phyloP scores from a whole-genome alignment of 2,113 vertebrate genomes.

The Malurus cyaneus region DNA sequence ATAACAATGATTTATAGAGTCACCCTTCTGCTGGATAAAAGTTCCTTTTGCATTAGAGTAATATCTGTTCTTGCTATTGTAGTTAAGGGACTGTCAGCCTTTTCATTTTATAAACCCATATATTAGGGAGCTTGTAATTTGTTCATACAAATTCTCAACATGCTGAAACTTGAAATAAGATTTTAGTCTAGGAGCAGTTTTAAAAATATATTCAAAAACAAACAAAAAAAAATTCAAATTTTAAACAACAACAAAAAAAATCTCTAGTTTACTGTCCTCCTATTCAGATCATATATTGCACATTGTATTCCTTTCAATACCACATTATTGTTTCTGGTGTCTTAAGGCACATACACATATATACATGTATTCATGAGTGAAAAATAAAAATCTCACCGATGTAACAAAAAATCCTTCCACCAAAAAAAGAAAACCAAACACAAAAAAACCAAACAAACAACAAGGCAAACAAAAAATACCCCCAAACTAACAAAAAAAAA shows the following conservation, averaged over 20 bases:
- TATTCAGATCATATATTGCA: background rate
- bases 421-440: background rate
- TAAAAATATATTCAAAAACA: background rate
- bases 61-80: slow-evolving; percentile 22
- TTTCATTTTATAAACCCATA: slow-evolving; percentile 43
- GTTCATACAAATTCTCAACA: slow-evolving; percentile 32
- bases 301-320: background rate
- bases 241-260: background rate
- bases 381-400: background rate
- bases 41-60: slow-evolving; percentile 31
- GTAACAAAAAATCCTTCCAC: background rate
- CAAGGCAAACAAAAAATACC: background rate
- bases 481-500: background rate
- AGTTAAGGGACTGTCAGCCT: slow-evolving; percentile 36
- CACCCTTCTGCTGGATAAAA: slow-evolving; percentile 35
- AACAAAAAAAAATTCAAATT: background rate
- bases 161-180: slow-evolving; percentile 41
- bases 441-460: background rate
- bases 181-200: slow-evolving; percentile 1
- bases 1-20: slow-evolving; percentile 59
- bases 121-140: slow-evolving; percentile 33
- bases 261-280: background rate
- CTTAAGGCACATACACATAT: background rate
- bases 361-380: background rate
- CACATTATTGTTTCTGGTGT: background rate